Base-by-base conservation (phyloP, 2,797 vertebrate genomes). In the Gadopsis marmoratus region DNA sequence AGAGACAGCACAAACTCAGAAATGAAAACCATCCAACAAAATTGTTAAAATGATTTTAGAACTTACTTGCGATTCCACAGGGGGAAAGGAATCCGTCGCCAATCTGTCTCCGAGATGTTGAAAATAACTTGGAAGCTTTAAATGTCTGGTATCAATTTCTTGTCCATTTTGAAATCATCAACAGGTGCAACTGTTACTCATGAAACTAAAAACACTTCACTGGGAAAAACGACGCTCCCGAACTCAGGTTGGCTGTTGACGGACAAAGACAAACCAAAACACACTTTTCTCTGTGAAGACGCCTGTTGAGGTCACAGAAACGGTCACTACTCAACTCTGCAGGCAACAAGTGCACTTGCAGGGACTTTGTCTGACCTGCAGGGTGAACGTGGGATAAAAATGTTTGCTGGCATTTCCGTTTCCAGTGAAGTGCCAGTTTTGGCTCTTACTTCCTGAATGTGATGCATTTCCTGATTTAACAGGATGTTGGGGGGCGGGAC, bases 91-190 rank as follows among this genome's bases (percentile, higher is more conserved):
- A 37, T 33, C 17, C n/a, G 21, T 71, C 51, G 29, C 51, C 21
- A 51, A 59, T 62, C 56, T 47, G 71, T 45, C 55, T 66, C 45
- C 2, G 55, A 70, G 60, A 70, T 17, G 72, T 47, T 79, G 53
- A 71, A 80, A 56, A 70, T 47, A 71, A 39, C 35, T 43, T 23
- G 53, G 37, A 71, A 35, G 31, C 33, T 54, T 79, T 17, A 53
- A 81, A 73, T 21, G 72, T 83, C 83, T 90, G 88, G 78, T 81
- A 77, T 78, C 69, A 74, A 82, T 88, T 82, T 81, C 29, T 63
- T 80, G 71, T 87, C 62, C 80, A 63, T 67, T 86, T 84, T 72
- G 2, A 87, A 86, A 91, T 86, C 78, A 67, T 62, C 74, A 79
- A 17, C 90, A 87, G 86, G 87, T 88, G 84, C 14, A 78, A 83